Evolutionary conservation across 1,140 invertebrate genomes (phyloP).

Genomic region (Amphibalanus amphitrite): DNA sequence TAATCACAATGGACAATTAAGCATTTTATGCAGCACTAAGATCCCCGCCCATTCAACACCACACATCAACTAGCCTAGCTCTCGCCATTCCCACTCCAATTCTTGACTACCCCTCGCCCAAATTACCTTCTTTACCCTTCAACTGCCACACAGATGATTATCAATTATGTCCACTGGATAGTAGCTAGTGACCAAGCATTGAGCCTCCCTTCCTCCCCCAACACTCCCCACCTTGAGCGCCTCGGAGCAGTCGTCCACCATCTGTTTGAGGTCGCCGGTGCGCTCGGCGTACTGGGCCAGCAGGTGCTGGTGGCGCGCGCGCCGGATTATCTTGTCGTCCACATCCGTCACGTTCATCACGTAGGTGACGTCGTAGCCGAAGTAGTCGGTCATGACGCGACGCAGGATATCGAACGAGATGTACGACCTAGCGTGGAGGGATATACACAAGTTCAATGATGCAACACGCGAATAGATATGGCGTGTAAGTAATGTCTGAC

Average conservation of each 20-base stretch:
- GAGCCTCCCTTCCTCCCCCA: too few relatives aligned
- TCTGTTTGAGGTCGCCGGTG: neutral
- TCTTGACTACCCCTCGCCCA: too few relatives aligned
- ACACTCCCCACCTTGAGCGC: neutral
- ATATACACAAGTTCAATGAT: too few relatives aligned
- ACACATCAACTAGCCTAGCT: too few relatives aligned
- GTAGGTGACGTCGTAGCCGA: slow-evolving; percentile 87
- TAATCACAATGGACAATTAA: neutral
- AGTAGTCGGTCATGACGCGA: slow-evolving; percentile 78
- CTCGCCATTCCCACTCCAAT: too few relatives aligned
- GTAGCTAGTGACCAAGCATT: too few relatives aligned
- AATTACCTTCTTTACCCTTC: too few relatives aligned
- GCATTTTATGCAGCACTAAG: neutral
- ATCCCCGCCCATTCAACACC: neutral
- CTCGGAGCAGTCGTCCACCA: neutral
- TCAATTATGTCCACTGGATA: too few relatives aligned
- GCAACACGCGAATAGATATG: too few relatives aligned
- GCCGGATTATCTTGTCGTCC: slow-evolving; percentile 97
- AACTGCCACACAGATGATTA: too few relatives aligned
- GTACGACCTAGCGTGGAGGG: slow-evolving; percentile 53
- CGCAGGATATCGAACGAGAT: slow-evolving; percentile 98
- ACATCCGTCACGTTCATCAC: slow-evolving; percentile 99
- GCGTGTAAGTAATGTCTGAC: too few relatives aligned
- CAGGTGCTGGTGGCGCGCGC: slow-evolving; percentile 81
- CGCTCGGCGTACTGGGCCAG: slow-evolving; percentile 53